These are phyloP conservation scores for Drosophila subobscura DNA, from an alignment of 1,140 invertebrate genomes.

Conservation along the genomic window DNA sequence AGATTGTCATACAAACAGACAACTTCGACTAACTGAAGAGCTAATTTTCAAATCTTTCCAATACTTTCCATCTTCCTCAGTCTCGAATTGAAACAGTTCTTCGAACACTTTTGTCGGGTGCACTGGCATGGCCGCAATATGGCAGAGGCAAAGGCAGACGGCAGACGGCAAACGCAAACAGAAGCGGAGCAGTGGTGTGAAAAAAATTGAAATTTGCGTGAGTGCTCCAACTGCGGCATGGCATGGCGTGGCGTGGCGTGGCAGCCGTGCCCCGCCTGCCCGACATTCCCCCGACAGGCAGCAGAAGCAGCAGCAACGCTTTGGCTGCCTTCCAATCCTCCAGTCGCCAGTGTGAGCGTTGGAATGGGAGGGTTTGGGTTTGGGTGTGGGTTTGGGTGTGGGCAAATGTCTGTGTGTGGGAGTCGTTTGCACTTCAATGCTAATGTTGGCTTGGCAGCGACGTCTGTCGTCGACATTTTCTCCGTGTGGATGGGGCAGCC, in stretches of 20 bases:
- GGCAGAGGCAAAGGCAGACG: conserved; percentile 50
- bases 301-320: conserved; percentile 15
- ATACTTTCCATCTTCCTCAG: too few relatives aligned
- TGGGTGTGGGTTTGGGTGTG: conserved; percentile 20
- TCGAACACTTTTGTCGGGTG: conserved; percentile 37
- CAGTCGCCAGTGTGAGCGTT: conserved; percentile 18
- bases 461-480: conserved; percentile 80
- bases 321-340: conserved; percentile 56
- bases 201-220: conserved; percentile 83
- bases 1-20: too few relatives aligned
- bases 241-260: conserved; percentile 48
- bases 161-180: conserved; percentile 63
- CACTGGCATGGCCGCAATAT: conserved; percentile 60
- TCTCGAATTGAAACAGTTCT: not conserved
- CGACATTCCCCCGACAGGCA: conserved; percentile 17
- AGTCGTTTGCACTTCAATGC: conserved; percentile 83
- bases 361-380: conserved; percentile 3
- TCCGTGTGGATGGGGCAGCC: not conserved
- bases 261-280: conserved; percentile 20
- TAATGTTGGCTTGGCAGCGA: conserved; percentile 81
- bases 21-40: too few relatives aligned
- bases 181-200: conserved; percentile 73
- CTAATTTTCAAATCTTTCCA: too few relatives aligned
- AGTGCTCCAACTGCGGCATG: conserved; percentile 78
- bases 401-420: conserved; percentile 64